Evolutionary conservation across 2,113 vertebrate species (phyloP).

Genomic region (Pedetes capensis): DNA sequence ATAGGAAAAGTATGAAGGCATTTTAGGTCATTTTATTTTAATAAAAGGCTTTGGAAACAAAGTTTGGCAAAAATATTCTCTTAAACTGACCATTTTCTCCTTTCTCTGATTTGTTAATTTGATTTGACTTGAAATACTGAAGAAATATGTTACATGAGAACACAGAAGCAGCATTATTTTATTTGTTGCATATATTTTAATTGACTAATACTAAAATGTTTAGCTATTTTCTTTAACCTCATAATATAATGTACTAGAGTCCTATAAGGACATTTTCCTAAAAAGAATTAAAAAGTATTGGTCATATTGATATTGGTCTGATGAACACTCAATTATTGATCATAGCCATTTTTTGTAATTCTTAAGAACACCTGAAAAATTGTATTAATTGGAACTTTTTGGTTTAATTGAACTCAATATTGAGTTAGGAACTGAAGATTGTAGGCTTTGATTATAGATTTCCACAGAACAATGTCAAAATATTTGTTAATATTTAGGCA

Average conservation of each 20-base stretch:
- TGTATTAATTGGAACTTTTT: background rate
- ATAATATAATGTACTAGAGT: conserved; percentile 26
- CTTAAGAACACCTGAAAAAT: conserved; percentile 2
- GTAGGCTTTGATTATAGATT: background rate
- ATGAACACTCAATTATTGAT: background rate
- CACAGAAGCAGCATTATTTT: conserved; percentile 30
- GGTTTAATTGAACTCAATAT: background rate
- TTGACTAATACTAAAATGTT: background rate
- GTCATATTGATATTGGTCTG: background rate
- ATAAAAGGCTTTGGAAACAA: conserved; percentile 75
- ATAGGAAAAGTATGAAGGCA: conserved; percentile 84
- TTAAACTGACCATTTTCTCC: conserved; percentile 42
- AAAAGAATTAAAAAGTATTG: background rate
- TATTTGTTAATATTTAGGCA: background rate
- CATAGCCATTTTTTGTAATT: background rate
- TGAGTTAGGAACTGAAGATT: background rate
- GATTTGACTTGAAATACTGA: conserved; percentile 63
- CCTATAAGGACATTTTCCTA: background rate
- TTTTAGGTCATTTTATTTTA: conserved; percentile 83
- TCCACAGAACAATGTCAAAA: background rate
- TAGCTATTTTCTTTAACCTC: background rate
- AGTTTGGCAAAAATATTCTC: conserved; percentile 62
- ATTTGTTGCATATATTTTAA: conserved; percentile 32
- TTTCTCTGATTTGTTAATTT: conserved; percentile 61
- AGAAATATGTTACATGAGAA: conserved; percentile 60